Conservation (phyloP, 2,113 vertebrate genomes). For the Holacanthus passer region DNA sequence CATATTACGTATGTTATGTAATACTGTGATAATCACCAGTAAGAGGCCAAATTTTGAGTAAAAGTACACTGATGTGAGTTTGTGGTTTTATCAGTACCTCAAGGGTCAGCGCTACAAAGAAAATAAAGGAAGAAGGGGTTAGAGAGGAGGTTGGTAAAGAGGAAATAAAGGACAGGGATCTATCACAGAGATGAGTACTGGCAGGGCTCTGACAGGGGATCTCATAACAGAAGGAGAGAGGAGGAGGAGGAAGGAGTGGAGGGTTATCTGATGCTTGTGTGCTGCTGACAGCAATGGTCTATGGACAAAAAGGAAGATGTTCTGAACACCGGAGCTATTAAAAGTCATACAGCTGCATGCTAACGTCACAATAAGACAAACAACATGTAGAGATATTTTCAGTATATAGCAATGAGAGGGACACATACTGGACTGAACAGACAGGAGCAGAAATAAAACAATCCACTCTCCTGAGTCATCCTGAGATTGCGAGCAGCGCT, state of each 20-base stretch:
- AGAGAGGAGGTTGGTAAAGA: not conserved
- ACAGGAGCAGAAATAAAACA: conserved; percentile 1
- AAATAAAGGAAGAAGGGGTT: conserved; percentile 13
- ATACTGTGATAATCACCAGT: not conserved
- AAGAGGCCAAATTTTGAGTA: not conserved
- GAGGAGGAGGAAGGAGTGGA: conserved; percentile 9
- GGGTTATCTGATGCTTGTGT: conserved; percentile 6
- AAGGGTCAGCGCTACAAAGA: not conserved
- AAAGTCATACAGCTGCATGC: not conserved
- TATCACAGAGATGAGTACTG: conserved; percentile 40
- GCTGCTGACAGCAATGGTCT: conserved; percentile 28
- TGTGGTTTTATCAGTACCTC: not conserved
- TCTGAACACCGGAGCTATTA: not conserved
- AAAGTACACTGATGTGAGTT: not conserved
- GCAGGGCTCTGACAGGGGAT: conserved; percentile 48
- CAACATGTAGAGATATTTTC: not conserved
- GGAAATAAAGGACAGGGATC: conserved; percentile 35
- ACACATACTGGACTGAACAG: not conserved
- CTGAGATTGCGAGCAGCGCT: conserved; percentile 18
- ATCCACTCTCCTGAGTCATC: conserved; percentile 1
- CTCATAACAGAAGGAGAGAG: conserved; percentile 33
- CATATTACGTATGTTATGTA: too few species aligned
- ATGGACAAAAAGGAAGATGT: not conserved
- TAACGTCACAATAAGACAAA: not conserved
- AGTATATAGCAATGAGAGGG: not conserved